These are phyloP conservation scores for Psettodes erumei DNA, from an alignment of 2,113 vertebrate species.

Conservation along the genomic window DNA sequence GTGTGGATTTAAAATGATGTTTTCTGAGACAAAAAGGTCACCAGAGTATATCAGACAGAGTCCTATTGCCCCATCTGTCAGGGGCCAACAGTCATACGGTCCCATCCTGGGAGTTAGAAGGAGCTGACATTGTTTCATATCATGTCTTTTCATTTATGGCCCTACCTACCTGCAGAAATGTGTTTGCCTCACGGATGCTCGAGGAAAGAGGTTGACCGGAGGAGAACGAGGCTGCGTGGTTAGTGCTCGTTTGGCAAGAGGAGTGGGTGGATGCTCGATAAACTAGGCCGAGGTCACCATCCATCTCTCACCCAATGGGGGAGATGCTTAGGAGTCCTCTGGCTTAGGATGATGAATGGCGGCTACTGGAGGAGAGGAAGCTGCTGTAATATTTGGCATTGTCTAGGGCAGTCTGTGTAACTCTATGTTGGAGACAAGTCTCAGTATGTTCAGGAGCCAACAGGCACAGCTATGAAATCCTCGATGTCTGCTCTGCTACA, in stretches of 20 bases:
- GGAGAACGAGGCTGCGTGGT: slow-evolving; percentile 24
- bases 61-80: slow-evolving; percentile 45
- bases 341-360: slow-evolving; percentile 67
- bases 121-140: slow-evolving; percentile 34
- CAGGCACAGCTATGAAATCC: background rate
- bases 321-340: slow-evolving; percentile 45
- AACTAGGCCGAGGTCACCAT: slow-evolving; percentile 71
- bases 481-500: slow-evolving; percentile 3
- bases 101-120: slow-evolving; percentile 29
- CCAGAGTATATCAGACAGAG: slow-evolving; percentile 21
- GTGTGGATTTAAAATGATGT: slow-evolving; percentile 31
- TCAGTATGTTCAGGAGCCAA: slow-evolving; percentile 33
- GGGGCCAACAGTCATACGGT: slow-evolving; percentile 25
- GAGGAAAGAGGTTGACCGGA: slow-evolving; percentile 14
- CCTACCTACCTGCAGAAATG: slow-evolving; percentile 41
- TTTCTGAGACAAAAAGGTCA: slow-evolving; percentile 52
- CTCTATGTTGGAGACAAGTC: slow-evolving; percentile 36
- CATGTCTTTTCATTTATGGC: slow-evolving; percentile 34
- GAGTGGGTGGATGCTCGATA: slow-evolving; percentile 57
- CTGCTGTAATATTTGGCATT: slow-evolving; percentile 59
- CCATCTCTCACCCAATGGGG: slow-evolving; percentile 65
- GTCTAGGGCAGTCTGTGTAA: slow-evolving; percentile 35
- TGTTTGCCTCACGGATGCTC: slow-evolving; percentile 28
- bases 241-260: slow-evolving; percentile 43
- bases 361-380: slow-evolving; percentile 43